Evolutionary conservation across 2,888 invertebrate species (phyloP).

Genomic region (Disparrhopalites patrizii): DNA sequence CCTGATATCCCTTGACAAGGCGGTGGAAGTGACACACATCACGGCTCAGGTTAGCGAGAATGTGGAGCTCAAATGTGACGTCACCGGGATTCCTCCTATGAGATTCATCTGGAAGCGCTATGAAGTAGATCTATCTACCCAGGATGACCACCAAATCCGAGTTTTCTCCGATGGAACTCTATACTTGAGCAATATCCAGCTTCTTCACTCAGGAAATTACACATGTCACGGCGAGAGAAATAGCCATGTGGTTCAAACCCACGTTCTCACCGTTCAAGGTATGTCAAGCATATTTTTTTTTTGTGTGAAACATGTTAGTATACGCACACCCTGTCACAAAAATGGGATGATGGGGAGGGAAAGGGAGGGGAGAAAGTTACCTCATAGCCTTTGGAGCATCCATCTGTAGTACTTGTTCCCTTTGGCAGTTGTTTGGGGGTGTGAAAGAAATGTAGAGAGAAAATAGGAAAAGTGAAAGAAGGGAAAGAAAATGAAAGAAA

Average conservation of each 20-base stretch:
- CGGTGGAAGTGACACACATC: conserved; percentile 65
- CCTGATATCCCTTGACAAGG: conserved; percentile 67
- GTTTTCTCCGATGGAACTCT: conserved; percentile 71
- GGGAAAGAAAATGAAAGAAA: too few relatives aligned
- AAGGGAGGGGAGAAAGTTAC: neutral
- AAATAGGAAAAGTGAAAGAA: too few relatives aligned
- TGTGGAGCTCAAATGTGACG: conserved; percentile 72
- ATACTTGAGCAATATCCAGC: conserved; percentile 66
- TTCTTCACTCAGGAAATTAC: conserved; percentile 72
- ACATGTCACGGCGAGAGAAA: conserved; percentile 70
- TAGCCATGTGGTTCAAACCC: conserved; percentile 68
- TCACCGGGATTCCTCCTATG: conserved; percentile 65
- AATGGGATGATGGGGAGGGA: too few relatives aligned
- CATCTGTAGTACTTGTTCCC: too few relatives aligned
- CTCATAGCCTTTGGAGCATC: too few relatives aligned
- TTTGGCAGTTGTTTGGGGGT: too few relatives aligned
- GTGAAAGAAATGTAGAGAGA: too few relatives aligned
- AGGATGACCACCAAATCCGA: conserved; percentile 55
- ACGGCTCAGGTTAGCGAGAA: conserved; percentile 62
- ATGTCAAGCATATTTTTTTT: too few relatives aligned
- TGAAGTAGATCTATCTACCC: conserved; percentile 43
- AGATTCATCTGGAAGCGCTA: conserved; percentile 62
- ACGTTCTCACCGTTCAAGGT: conserved; percentile 70
- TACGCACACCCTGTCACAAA: too few relatives aligned
- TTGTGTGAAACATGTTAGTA: neutral